These are phyloP conservation scores for Hiodon alosoides DNA, from an alignment of 2,113 vertebrate species.

Conservation along the genomic window DNA sequence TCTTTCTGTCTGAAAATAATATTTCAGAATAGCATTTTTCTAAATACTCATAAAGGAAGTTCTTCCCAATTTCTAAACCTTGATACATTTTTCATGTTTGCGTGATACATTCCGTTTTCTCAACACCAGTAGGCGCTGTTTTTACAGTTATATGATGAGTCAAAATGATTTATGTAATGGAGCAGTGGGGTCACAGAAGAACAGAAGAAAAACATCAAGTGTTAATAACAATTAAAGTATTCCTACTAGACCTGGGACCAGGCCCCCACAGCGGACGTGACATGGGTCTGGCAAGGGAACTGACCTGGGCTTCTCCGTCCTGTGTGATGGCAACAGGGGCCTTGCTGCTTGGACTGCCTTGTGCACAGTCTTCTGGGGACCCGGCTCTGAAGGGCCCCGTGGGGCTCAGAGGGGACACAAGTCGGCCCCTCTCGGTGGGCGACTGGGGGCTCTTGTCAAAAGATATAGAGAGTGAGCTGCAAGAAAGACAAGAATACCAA, in stretches of 20 bases:
- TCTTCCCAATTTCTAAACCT: neutral
- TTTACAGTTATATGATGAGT: neutral
- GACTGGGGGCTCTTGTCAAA: conserved; percentile 52
- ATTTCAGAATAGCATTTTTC: too few relatives aligned
- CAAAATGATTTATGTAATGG: neutral
- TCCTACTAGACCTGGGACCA: too few relatives aligned
- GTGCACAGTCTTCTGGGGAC: conserved; percentile 6
- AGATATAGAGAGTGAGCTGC: conserved; percentile 62
- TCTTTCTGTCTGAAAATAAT: too few relatives aligned
- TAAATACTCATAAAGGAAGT: too few relatives aligned
- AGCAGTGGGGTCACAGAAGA: neutral
- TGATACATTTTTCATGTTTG: too few relatives aligned
- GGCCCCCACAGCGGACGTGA: neutral
- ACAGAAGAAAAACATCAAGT: neutral
- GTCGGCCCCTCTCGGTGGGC: conserved; percentile 27
- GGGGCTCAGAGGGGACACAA: conserved; percentile 48
- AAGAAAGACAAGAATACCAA: conserved; percentile 25
- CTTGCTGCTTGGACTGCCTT: conserved; percentile 3
- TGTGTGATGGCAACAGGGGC: conserved; percentile 32
- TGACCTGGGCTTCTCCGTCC: conserved; percentile 40
- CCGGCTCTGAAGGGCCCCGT: conserved; percentile 38
- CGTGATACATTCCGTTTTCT: neutral
- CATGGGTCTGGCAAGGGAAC: neutral
- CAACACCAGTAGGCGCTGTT: conserved; percentile 36
- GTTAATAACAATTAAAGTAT: too few relatives aligned